Evolutionary conservation across 2,797 vertebrate species (phyloP).

Genomic region (Tokudaia muenninki): DNA sequence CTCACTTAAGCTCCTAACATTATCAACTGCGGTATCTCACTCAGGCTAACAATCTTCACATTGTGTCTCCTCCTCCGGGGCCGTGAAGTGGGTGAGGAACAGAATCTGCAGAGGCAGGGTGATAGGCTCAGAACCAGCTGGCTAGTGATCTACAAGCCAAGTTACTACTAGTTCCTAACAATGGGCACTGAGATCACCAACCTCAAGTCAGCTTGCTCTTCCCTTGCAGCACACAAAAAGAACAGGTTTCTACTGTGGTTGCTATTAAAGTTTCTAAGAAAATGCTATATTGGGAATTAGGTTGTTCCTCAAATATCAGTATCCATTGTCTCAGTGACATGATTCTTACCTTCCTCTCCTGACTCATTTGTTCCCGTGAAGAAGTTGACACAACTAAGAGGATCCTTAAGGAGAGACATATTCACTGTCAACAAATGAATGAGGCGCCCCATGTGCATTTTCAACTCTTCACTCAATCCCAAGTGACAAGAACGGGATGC

Average conservation of each 20-base stretch:
- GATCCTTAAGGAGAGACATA: slow-evolving; percentile 58
- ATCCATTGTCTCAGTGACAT: slow-evolving; percentile 11
- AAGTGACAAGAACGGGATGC: background rate
- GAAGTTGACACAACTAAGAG: slow-evolving; percentile 1
- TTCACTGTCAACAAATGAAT: slow-evolving; percentile 60
- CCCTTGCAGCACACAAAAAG: background rate
- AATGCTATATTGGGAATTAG: background rate
- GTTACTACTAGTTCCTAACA: background rate
- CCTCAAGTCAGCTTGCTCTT: background rate
- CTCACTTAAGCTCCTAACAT: background rate
- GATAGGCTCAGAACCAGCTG: background rate
- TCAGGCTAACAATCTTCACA: background rate
- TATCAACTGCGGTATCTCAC: background rate
- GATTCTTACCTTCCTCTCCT: slow-evolving; percentile 60
- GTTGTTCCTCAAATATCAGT: background rate
- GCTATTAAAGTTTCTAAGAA: slow-evolving; percentile 52
- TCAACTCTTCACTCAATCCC: slow-evolving; percentile 57
- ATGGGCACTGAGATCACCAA: background rate
- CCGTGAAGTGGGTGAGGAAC: background rate
- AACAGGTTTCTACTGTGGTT: background rate
- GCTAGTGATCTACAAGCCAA: background rate
- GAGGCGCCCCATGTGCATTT: slow-evolving; percentile 2
- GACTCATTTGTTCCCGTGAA: slow-evolving; percentile 54
- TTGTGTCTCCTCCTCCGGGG: background rate
- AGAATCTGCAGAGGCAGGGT: rapidly evolving